phyloP scores from a whole-genome alignment of 1,140 invertebrate species.

The Schlechtendalia chinensis region DNA sequence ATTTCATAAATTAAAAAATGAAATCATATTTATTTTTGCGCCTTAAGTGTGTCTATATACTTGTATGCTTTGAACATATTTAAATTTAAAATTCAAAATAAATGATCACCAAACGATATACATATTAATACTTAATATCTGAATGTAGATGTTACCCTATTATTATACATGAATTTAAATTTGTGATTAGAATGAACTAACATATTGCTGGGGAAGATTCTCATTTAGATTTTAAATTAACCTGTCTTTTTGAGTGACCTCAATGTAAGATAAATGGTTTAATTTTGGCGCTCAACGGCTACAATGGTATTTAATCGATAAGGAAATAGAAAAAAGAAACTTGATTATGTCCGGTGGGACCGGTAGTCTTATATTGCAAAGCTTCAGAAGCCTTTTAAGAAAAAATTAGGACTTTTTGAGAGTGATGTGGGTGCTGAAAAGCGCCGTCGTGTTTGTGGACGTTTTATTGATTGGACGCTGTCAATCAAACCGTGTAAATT shows the following conservation, averaged over 20 bases:
- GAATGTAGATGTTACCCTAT: background rate
- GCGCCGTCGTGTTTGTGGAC: conserved; percentile 21
- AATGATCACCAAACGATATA: background rate
- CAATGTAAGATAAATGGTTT: conserved; percentile 38
- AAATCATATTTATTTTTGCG: too few relatives aligned
- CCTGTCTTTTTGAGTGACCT: background rate
- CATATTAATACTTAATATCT: background rate
- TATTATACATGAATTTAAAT: background rate
- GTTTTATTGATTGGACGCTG: conserved; percentile 37
- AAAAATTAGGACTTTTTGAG: conserved; percentile 35
- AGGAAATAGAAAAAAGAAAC: conserved; percentile 8
- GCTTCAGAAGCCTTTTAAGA: conserved; percentile 40
- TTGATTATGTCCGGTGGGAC: conserved; percentile 6
- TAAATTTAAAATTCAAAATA: too few relatives aligned
- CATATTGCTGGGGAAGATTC: background rate
- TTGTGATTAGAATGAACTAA: background rate
- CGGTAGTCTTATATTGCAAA: background rate
- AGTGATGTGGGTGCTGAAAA: conserved; percentile 31
- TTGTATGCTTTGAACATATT: too few relatives aligned
- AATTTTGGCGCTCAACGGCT: background rate
- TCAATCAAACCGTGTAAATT: conserved; percentile 16
- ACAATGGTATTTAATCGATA: conserved; percentile 34
- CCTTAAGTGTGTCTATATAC: too few relatives aligned
- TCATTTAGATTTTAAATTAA: conserved; percentile 26
- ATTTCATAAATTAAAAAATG: too few relatives aligned